These are phyloP conservation scores for Scaptomyza cyrtandrae DNA, from an alignment of 2,888 invertebrate species.

Conservation along the genomic window DNA sequence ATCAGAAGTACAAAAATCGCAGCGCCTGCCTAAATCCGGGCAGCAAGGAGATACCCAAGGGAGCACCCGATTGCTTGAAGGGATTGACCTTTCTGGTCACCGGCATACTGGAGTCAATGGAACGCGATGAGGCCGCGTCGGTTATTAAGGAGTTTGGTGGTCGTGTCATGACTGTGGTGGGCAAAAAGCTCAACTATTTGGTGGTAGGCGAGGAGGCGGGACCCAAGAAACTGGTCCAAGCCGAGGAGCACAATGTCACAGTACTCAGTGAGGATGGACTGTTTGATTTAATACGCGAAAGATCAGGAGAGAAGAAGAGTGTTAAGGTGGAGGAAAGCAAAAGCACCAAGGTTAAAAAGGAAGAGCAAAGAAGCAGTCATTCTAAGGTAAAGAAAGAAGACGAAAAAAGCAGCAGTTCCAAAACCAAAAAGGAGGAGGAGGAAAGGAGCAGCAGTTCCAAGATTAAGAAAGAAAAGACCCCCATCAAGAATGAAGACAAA, in stretches of 20 bases:
- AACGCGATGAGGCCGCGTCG: constrained; percentile 91
- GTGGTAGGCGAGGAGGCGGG: constrained; percentile 95
- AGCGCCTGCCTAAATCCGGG: constrained; percentile 93
- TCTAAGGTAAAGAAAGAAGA: constrained; percentile 42
- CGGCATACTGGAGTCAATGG: constrained; percentile 94
- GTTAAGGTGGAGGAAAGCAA: constrained; percentile 8
- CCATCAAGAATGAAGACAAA: constrained; percentile 18
- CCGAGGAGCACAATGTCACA: constrained; percentile 89
- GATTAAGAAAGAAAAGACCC: constrained; percentile 4
- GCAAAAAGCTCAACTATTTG: constrained; percentile 92
- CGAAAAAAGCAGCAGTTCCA: constrained; percentile 13
- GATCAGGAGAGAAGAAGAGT: constrained; percentile 84
- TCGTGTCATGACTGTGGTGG: constrained; percentile 89
- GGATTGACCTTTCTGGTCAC: constrained; percentile 91
- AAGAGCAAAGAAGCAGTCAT: constrained; percentile 18
- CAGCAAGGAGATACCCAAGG: constrained; percentile 92
- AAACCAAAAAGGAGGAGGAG: constrained; percentile 14
- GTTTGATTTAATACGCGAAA: constrained; percentile 89
- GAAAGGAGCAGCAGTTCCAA: constrained; percentile 3
- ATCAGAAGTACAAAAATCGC: constrained; percentile 91
- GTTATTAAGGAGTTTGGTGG: constrained; percentile 93
- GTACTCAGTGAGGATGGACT: constrained; percentile 93
- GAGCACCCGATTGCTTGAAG: constrained; percentile 89
- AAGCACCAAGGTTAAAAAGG: constrained; percentile 32
- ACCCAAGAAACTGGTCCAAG: constrained; percentile 92